phyloP scores from a whole-genome alignment of 1,140 invertebrate species.

The Eumaeus atala region DNA sequence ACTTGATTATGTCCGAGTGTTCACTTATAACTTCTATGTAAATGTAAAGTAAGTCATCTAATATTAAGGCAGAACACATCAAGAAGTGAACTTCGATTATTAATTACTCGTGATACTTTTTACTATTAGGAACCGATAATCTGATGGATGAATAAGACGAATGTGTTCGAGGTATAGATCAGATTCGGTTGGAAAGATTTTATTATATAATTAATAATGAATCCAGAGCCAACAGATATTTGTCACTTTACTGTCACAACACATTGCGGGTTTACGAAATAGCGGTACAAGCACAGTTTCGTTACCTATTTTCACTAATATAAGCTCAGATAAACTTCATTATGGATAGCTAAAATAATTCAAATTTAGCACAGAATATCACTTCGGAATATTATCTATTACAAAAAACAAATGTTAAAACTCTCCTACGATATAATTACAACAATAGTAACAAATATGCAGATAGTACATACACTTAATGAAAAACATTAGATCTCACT shows the following conservation, averaged over 20 bases:
- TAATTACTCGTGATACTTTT: too few relatives aligned
- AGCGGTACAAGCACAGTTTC: neutral
- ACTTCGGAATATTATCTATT: slow-evolving; percentile 55
- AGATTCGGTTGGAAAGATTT: too few relatives aligned
- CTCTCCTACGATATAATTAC: slow-evolving; percentile 67
- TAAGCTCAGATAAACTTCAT: slow-evolving; percentile 29
- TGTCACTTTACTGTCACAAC: neutral
- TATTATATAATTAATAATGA: neutral
- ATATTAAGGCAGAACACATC: too few relatives aligned
- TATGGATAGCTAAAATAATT: slow-evolving; percentile 52
- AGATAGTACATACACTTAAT: slow-evolving; percentile 49
- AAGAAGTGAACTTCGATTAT: too few relatives aligned
- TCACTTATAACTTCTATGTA: slow-evolving; percentile 3
- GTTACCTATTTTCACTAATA: neutral
- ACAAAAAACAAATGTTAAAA: slow-evolving; percentile 66
- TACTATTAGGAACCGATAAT: too few relatives aligned
- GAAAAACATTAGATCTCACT: slow-evolving; percentile 70
- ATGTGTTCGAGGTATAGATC: too few relatives aligned
- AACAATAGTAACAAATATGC: slow-evolving; percentile 68
- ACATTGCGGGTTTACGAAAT: neutral
- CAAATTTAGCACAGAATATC: slow-evolving; percentile 53
- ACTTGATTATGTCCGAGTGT: neutral
- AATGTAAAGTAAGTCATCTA: neutral
- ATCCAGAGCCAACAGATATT: neutral
- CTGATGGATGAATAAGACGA: too few relatives aligned